A percentile compares a stretch with the other conserved stretches of the same genome.
Conservation (phyloP, 1,140 invertebrate genomes). For the Stegodyphus mimosarum region DNA sequence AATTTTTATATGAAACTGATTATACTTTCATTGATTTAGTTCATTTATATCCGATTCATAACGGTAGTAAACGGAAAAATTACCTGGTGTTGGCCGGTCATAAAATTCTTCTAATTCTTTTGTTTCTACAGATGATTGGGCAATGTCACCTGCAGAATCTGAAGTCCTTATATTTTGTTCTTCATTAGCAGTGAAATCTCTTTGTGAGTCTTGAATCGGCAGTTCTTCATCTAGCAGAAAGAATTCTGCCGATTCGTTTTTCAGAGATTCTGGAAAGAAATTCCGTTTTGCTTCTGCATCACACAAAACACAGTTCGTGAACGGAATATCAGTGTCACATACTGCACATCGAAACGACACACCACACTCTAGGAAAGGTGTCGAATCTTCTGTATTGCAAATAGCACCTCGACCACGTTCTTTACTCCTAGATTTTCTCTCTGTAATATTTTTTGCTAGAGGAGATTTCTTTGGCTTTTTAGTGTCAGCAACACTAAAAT, state of each 20-base stretch:
- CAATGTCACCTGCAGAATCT: not conserved
- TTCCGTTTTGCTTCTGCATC: constrained; percentile 19
- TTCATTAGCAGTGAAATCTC: not conserved
- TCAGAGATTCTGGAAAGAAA: not conserved
- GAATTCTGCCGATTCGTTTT: not conserved
- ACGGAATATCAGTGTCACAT: constrained; percentile 36
- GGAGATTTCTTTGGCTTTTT: not conserved
- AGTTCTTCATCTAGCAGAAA: not conserved
- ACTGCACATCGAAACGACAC: constrained; percentile 13
- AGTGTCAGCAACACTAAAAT: not conserved
- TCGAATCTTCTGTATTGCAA: constrained; percentile 1
- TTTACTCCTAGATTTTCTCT: not conserved
- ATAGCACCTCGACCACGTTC: not conserved
- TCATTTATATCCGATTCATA: not conserved
- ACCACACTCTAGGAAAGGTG: constrained; percentile 8
- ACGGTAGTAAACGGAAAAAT: not conserved
- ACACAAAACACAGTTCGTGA: constrained; percentile 42
- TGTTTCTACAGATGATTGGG: constrained; percentile 12
- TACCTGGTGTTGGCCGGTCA: constrained; percentile 27
- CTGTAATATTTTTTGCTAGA: constrained; percentile 19
- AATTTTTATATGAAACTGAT: not conserved
- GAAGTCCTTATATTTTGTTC: not conserved
- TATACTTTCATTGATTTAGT: not conserved
- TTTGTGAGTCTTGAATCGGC: not conserved
- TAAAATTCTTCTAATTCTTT: constrained; percentile 49